A percentile compares a stretch with the other conserved stretches of the same genome.
Conservation (phyloP, 2,888 invertebrate genomes). For the Caenorhabditis doughertyi region DNA sequence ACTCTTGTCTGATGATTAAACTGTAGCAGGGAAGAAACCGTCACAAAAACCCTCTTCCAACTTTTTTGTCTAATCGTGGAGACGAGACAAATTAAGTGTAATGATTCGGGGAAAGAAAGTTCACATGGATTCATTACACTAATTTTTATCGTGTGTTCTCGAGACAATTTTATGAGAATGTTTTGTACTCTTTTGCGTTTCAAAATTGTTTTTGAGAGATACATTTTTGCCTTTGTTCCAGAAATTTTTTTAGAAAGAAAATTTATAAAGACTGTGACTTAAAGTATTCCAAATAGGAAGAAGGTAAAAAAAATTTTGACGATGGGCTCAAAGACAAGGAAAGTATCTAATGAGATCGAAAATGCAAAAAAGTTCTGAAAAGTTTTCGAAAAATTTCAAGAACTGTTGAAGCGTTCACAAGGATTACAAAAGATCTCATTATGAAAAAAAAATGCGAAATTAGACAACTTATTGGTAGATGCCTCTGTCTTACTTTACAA, state of each 20-base stretch:
- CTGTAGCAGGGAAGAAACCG: not conserved
- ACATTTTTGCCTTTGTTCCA: not conserved
- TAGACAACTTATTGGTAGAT: too few relatives aligned
- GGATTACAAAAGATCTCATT: too few relatives aligned
- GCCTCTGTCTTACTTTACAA: too few relatives aligned
- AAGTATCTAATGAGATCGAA: too few relatives aligned
- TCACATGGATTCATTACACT: slow-evolving; percentile 5
- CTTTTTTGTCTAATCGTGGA: not conserved
- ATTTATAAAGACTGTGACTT: too few relatives aligned
- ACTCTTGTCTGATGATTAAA: not conserved
- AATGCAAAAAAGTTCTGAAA: too few relatives aligned
- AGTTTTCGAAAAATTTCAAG: too few relatives aligned
- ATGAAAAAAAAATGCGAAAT: too few relatives aligned
- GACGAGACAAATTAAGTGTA: not conserved
- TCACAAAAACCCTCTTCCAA: not conserved
- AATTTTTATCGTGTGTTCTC: not conserved
- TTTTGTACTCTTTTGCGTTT: not conserved
- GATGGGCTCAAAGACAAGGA: too few relatives aligned
- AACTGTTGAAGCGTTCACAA: too few relatives aligned
- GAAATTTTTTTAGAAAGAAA: not conserved
- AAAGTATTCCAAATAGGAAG: too few relatives aligned
- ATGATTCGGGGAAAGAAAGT: not conserved
- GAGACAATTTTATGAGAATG: not conserved
- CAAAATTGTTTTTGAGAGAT: not conserved
- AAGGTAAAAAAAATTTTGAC: too few relatives aligned